Evolutionary conservation across 1,140 invertebrate genomes (phyloP).

Genomic region (Drosophila melanica): DNA sequence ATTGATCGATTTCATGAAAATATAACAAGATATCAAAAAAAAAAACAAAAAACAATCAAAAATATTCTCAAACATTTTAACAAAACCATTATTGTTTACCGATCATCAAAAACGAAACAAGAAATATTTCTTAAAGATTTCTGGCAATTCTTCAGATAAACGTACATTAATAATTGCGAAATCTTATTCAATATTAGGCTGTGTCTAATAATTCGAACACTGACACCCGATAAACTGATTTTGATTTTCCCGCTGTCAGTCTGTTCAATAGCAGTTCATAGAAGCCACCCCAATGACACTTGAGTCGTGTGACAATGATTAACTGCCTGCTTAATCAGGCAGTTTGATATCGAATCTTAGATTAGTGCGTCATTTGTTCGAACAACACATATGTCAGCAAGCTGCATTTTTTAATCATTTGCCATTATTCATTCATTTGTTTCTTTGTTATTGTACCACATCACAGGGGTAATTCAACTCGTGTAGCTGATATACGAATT

Average conservation of each 20-base stretch:
- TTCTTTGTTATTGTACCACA: not conserved
- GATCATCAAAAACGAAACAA: too few relatives aligned
- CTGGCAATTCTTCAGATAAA: too few relatives aligned
- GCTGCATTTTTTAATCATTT: constrained; percentile 4
- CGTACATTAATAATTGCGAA: not conserved
- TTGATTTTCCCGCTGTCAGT: constrained; percentile 1
- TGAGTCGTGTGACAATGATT: constrained; percentile 64
- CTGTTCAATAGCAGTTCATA: constrained; percentile 24
- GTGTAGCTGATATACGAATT: not conserved
- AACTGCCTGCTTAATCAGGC: constrained; percentile 39
- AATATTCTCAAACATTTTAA: too few relatives aligned
- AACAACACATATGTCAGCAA: constrained; percentile 60
- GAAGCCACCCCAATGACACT: constrained; percentile 39
- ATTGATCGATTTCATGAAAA: too few relatives aligned
- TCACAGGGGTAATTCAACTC: not conserved
- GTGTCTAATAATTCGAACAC: not conserved
- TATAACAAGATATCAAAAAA: too few relatives aligned
- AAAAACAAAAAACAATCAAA: too few relatives aligned
- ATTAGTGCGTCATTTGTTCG: constrained; percentile 40
- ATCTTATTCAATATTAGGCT: not conserved
- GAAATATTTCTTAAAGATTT: too few relatives aligned
- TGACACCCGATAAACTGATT: constrained; percentile 11
- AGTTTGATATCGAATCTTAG: constrained; percentile 40
- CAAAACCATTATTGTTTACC: too few relatives aligned
- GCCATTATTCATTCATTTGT: constrained; percentile 4